These are phyloP conservation scores for Theristicus caerulescens DNA, from an alignment of 2,113 vertebrate species.

Conservation along the genomic window DNA sequence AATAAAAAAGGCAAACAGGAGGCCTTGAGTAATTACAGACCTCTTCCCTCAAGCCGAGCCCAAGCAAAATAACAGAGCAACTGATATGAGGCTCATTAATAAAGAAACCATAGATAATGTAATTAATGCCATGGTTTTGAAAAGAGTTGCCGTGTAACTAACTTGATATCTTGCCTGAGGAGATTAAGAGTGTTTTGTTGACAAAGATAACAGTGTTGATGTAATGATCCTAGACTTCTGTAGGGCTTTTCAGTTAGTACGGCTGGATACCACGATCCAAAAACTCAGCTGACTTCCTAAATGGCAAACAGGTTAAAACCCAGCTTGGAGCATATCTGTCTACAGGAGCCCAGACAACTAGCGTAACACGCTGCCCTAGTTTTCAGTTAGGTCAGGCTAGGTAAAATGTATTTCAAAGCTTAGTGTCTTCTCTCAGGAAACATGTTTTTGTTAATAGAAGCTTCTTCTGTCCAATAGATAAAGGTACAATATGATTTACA, in stretches of 20 bases:
- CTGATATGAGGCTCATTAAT: not conserved
- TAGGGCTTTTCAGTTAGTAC: not conserved
- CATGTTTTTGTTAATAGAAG: not conserved
- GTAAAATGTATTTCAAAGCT: not conserved
- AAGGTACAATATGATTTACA: not conserved
- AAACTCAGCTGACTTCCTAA: not conserved
- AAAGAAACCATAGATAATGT: not conserved
- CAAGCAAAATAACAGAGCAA: not conserved
- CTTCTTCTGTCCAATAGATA: not conserved
- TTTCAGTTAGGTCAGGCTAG: not conserved
- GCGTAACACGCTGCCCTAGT: rapidly evolving
- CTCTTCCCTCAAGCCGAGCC: not conserved
- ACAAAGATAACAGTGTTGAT: not conserved
- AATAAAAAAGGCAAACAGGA: not conserved
- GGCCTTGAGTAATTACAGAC: conserved; percentile 16
- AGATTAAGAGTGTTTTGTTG: not conserved
- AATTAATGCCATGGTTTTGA: not conserved
- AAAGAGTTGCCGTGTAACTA: not conserved
- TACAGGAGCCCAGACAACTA: not conserved
- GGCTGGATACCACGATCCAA: rapidly evolving
- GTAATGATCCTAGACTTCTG: not conserved
- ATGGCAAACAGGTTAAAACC: not conserved
- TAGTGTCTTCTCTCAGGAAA: not conserved
- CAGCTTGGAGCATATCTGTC: not conserved
- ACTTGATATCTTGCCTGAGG: not conserved